These are phyloP conservation scores for Ailurus styani DNA, from an alignment of 2,113 vertebrate species.

Conservation along the genomic window DNA sequence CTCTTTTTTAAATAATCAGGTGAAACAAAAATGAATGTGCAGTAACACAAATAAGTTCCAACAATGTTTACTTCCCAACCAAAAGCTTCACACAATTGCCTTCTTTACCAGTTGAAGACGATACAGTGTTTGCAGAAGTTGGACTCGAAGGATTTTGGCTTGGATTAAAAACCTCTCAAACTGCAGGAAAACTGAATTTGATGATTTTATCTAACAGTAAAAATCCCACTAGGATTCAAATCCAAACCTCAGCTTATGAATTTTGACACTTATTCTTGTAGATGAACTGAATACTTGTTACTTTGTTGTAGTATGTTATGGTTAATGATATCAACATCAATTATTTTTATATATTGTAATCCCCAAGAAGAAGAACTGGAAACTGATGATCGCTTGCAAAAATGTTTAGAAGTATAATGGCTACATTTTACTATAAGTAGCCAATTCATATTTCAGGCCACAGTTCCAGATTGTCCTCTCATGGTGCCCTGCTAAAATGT, in stretches of 20 bases:
- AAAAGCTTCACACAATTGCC: not conserved
- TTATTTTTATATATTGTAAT: not conserved
- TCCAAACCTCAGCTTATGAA: not conserved
- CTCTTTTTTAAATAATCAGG: not conserved
- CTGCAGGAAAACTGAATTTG: not conserved
- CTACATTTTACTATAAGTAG: not conserved
- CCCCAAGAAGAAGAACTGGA: not conserved
- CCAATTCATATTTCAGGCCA: not conserved
- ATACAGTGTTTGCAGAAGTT: not conserved
- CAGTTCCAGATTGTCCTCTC: not conserved
- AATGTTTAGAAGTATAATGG: not conserved
- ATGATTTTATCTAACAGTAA: not conserved
- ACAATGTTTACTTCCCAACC: not conserved
- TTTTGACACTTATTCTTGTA: not conserved
- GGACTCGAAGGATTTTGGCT: not conserved
- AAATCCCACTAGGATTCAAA: not conserved
- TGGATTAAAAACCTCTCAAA: not conserved
- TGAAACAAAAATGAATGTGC: not conserved
- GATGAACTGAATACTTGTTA: not conserved
- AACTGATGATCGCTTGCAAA: not conserved
- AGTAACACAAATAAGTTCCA: not conserved
- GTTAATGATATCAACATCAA: not conserved
- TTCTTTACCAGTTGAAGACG: not conserved
- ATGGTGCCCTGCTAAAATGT: too few species aligned
- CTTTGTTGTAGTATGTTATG: not conserved